Evolutionary conservation across 2,113 vertebrate genomes (phyloP), one percentile per base, ranked within the genome.

Genomic region (Triplophysa dalaica): DNA sequence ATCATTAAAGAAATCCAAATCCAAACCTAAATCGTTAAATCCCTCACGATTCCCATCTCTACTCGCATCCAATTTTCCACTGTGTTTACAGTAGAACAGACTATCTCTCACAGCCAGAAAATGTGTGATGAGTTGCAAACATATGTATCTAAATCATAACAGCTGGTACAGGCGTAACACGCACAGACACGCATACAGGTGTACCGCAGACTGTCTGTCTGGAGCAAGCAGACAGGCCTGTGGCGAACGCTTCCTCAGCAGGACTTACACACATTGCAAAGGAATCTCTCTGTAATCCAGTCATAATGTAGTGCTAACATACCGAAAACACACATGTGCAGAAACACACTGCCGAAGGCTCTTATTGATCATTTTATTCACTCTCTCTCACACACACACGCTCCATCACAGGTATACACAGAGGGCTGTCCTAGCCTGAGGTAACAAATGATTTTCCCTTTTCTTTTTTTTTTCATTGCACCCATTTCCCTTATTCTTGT

Each of bases 261-360:
- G 73, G 48, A 67, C 38, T 60, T 70, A 62, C 56, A 38, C 65
- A 56, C 19, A 72, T 66, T 78, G 43, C 79, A 68, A 58, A 3
- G 67, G 74, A 73, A 68, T 78, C 69, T 74, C 69, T 29, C 64
- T 70, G 73, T 81, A 67, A 84, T 80, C 82, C 82, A 79, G 77
- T 77, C n/a, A 63, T 70, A 75, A 62, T 48, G 58, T 58, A 63
- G 41, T 63, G 60, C 73, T 75, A 63, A 75, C 70, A 19, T 61
- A 43, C 70, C 24, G 56, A 16, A 19, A 54, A 17, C 54, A 9
- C 19, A 66, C 62, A 65, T 78, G 77, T 52, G 78, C 81, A 83
- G 17, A 73, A 62, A 74, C 70, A 72, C 67, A 62, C 74, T 64
- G 73, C 73, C 67, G 77, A 60, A 73, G 78, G 78, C 72, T 65